These are phyloP conservation scores for Lycocerus yunnanus DNA, from an alignment of 2,888 invertebrate species.

Conservation along the genomic window DNA sequence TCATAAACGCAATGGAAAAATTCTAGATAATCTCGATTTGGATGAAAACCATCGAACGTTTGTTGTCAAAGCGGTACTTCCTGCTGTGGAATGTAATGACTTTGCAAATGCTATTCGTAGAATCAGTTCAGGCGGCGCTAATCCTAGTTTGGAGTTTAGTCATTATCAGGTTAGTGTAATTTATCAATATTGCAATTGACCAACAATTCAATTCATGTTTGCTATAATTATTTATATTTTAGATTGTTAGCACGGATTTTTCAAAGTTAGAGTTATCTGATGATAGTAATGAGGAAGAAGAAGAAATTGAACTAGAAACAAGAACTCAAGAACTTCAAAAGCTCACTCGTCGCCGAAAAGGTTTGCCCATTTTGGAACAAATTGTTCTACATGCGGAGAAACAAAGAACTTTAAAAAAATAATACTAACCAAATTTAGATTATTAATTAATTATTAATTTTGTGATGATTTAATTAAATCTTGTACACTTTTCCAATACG, in stretches of 20 bases:
- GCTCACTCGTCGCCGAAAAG: slow-evolving; percentile 86
- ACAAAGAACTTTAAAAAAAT: slow-evolving; percentile 89
- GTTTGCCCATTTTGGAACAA: slow-evolving; percentile 89
- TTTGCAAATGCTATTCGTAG: slow-evolving; percentile 94
- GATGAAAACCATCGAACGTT: slow-evolving; percentile 91
- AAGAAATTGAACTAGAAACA: slow-evolving; percentile 75
- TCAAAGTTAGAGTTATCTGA: slow-evolving; percentile 81
- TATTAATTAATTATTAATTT: background rate
- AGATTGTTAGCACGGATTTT: background rate
- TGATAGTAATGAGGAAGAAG: slow-evolving; percentile 68
- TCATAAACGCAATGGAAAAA: slow-evolving; percentile 83
- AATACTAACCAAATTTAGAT: background rate
- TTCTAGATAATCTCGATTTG: slow-evolving; percentile 83
- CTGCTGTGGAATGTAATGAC: slow-evolving; percentile 95
- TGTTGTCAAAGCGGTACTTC: slow-evolving; percentile 85
- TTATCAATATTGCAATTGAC: background rate
- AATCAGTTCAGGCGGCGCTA: slow-evolving; percentile 94
- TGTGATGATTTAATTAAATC: too few relatives aligned
- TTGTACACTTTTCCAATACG: too few relatives aligned
- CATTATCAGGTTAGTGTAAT: slow-evolving; percentile 88
- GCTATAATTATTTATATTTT: background rate
- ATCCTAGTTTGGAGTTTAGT: slow-evolving; percentile 93
- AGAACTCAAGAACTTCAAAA: slow-evolving; percentile 90
- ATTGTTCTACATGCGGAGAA: slow-evolving; percentile 96
- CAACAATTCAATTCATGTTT: background rate